Conservation (phyloP, 2,113 vertebrate species). For the Carettochelys insculpta region DNA sequence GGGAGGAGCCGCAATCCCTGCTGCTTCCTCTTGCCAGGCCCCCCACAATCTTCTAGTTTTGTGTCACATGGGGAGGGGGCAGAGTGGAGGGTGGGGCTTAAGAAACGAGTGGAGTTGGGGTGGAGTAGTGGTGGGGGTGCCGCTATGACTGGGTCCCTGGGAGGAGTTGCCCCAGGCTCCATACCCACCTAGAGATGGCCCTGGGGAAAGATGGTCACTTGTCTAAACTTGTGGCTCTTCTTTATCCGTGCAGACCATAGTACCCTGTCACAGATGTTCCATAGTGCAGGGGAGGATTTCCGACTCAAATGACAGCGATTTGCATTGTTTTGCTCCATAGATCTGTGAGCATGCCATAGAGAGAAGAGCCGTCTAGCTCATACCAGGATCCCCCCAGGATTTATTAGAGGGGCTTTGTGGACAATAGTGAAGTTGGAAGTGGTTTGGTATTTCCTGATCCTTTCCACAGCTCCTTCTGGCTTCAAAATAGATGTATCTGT, state of each 20-base stretch:
- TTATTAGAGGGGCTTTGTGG: too few species aligned
- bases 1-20: too few species aligned
- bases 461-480: neutral
- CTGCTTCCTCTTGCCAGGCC: too few species aligned
- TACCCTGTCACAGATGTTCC: fast-evolving
- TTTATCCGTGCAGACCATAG: neutral
- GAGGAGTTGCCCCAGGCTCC: too few species aligned
- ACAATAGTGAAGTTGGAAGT: neutral
- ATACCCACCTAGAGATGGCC: too few species aligned
- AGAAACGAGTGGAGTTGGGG: too few species aligned
- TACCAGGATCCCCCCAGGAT: neutral
- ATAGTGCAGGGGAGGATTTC: fast-evolving
- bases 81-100: too few species aligned
- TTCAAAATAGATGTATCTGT: neutral
- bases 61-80: too few species aligned
- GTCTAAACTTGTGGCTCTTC: fast-evolving
- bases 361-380: neutral
- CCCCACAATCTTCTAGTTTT: too few species aligned
- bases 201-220: too few species aligned
- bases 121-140: too few species aligned
- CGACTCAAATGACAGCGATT: neutral
- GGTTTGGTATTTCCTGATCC: neutral
- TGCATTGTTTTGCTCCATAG: fast-evolving
- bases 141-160: too few species aligned
- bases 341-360: neutral